Conservation (phyloP, 2,888 invertebrate genomes). For the Lottia gigantea region DNA sequence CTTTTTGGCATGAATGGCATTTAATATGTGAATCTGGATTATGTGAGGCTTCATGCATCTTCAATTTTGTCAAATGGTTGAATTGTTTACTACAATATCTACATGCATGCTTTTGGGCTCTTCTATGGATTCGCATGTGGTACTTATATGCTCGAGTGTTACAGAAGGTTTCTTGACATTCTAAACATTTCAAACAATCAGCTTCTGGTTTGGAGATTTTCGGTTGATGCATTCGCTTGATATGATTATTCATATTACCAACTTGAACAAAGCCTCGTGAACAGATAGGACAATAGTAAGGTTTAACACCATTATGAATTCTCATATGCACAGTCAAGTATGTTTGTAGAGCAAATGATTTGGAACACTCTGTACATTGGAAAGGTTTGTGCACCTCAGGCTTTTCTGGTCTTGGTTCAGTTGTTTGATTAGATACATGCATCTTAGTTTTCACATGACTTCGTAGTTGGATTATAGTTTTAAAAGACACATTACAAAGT, state of each 20-base stretch:
- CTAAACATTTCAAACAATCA: background rate
- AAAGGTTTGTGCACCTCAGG: background rate
- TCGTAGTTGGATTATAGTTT: background rate
- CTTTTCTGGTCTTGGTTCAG: background rate
- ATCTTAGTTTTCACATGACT: background rate
- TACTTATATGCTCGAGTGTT: background rate
- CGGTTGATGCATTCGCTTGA: background rate
- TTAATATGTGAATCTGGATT: background rate
- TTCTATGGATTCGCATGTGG: background rate
- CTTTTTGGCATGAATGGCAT: background rate
- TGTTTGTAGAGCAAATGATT: background rate
- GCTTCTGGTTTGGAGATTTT: background rate
- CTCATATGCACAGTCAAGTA: background rate
- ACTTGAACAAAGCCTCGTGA: background rate
- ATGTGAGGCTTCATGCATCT: background rate
- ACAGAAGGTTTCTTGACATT: background rate
- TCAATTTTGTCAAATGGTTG: background rate
- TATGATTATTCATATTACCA: background rate
- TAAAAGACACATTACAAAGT: background rate
- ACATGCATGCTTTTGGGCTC: background rate
- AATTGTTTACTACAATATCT: background rate
- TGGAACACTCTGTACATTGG: background rate
- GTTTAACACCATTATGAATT: background rate
- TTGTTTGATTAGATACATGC: background rate
- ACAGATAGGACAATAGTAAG: background rate